Percentiles rank a stretch among this genome's conserved stretches.
Evolutionary conservation across 2,797 vertebrate genomes (phyloP).

Genomic region (Hirundo rustica): DNA sequence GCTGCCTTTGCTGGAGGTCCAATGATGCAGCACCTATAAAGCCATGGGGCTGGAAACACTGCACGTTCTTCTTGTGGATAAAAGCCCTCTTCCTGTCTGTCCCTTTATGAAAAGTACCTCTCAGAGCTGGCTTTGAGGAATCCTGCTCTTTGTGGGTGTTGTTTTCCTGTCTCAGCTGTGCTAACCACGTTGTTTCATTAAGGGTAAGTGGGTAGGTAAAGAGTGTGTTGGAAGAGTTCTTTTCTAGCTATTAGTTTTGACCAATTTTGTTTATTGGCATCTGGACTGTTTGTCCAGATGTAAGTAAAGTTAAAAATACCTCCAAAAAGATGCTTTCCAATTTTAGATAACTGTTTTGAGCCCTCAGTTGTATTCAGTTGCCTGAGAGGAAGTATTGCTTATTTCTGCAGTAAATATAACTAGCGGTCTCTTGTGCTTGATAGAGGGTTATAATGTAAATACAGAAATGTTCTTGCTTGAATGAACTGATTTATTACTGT

Average conservation of each 20-base stretch:
- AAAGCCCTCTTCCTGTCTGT: neutral
- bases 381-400: neutral
- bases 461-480: neutral
- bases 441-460: neutral
- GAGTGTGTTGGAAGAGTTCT: neutral
- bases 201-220: neutral
- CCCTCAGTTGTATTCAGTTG: neutral
- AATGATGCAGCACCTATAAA: neutral
- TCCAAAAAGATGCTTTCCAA: neutral
- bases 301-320: neutral
- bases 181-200: neutral
- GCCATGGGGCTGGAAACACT: neutral
- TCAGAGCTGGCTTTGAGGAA: neutral
- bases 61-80: neutral
- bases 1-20: neutral
- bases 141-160: neutral
- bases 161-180: neutral
- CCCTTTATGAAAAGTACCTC: neutral
- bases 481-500: neutral
- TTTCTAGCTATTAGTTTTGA: constrained; percentile 9
- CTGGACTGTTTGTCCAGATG: neutral
- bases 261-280: neutral
- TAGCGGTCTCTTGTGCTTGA: neutral
- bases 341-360: neutral
- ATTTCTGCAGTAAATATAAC: constrained; percentile 6